These are phyloP conservation scores for Urocolius indicus DNA, from an alignment of 2,113 vertebrate genomes.

Conservation along the genomic window DNA sequence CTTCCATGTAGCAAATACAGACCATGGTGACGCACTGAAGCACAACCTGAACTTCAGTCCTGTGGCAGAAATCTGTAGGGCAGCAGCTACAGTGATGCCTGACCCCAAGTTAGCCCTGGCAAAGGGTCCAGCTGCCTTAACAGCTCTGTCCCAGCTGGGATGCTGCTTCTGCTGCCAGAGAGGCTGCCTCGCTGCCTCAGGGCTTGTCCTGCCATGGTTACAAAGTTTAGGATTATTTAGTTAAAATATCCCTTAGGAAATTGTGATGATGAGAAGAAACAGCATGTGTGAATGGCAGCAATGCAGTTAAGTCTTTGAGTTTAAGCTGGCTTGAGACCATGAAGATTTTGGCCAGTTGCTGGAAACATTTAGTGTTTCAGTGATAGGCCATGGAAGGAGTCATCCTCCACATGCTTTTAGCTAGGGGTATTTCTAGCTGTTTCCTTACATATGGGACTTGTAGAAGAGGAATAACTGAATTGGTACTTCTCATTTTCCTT, in stretches of 20 bases:
- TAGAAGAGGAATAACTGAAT: background rate
- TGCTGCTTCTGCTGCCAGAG: conserved; percentile 14
- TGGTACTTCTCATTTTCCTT: background rate
- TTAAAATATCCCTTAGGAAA: background rate
- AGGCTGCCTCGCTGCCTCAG: background rate
- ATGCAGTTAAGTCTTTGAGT: background rate
- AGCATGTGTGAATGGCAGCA: background rate
- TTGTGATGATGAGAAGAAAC: background rate
- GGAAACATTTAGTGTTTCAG: background rate
- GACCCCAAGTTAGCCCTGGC: background rate
- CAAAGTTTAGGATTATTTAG: background rate
- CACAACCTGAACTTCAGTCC: background rate
- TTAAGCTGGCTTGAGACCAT: background rate
- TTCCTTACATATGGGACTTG: background rate
- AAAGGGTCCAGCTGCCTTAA: background rate
- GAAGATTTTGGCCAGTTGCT: background rate
- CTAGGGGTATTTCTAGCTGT: background rate
- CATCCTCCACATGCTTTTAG: background rate
- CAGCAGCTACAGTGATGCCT: accelerated
- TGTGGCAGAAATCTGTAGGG: background rate
- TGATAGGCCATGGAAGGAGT: background rate
- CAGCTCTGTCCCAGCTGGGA: background rate
- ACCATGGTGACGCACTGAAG: accelerated
- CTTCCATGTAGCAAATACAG: background rate
- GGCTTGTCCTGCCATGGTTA: background rate